phyloP scores from a whole-genome alignment of 1,140 invertebrate genomes.

The Drosophila sulfurigaster region DNA sequence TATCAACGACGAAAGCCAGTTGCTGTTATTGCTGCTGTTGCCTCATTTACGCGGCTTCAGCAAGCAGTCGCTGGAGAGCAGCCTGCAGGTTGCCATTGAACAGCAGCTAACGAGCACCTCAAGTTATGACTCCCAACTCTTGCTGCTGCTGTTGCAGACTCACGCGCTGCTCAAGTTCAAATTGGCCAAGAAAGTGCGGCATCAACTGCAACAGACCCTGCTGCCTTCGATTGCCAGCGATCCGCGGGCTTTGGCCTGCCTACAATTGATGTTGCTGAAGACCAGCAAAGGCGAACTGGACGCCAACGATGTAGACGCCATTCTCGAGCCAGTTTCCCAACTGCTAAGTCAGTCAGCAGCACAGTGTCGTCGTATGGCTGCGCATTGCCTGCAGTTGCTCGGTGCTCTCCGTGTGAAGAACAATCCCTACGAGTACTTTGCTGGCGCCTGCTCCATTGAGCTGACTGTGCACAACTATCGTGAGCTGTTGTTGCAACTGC shows the following conservation, averaged over 20 bases:
- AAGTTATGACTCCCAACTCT: slow-evolving; percentile 23
- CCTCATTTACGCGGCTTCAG: slow-evolving; percentile 68
- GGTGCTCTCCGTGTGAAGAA: slow-evolving; percentile 13
- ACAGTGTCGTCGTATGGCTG: slow-evolving; percentile 57
- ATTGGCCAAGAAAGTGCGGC: slow-evolving; percentile 19
- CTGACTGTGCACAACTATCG: slow-evolving; percentile 91
- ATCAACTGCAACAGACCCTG: slow-evolving; percentile 16
- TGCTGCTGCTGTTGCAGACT: slow-evolving; percentile 68
- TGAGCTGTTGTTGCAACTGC: slow-evolving; percentile 90
- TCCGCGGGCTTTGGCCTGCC: slow-evolving; percentile 52
- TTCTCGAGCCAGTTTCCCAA: slow-evolving; percentile 18
- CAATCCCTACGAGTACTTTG: slow-evolving; percentile 88
- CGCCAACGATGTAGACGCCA: not conserved
- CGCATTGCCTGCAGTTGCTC: slow-evolving; percentile 66
- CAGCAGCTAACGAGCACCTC: slow-evolving; percentile 8
- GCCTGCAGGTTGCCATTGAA: slow-evolving; percentile 40
- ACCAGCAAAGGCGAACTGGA: slow-evolving; percentile 26
- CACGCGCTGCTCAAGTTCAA: slow-evolving; percentile 59
- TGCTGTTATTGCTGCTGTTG: slow-evolving; percentile 56
- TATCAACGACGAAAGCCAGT: slow-evolving; percentile 39
- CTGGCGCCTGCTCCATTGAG: slow-evolving; percentile 89
- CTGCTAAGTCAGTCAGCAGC: slow-evolving; percentile 51
- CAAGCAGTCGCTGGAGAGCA: slow-evolving; percentile 48
- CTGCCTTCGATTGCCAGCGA: slow-evolving; percentile 30
- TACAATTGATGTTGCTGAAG: slow-evolving; percentile 54